Base-by-base conservation (phyloP, 1,140 invertebrate species). In the Magallana angulata region DNA sequence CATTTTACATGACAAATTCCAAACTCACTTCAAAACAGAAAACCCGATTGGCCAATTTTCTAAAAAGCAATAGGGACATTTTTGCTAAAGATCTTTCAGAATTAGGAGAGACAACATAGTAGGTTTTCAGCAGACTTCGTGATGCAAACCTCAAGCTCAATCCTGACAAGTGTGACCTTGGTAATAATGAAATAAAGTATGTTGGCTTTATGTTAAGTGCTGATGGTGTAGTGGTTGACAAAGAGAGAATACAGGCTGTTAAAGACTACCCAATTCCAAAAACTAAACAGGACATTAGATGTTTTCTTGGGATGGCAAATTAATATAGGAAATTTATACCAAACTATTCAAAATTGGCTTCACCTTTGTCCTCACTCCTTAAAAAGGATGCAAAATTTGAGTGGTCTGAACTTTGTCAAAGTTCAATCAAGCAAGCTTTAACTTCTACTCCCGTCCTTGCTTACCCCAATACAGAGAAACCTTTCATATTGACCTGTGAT, bases 91-190 rank as follows among this genome's bases (percentile, higher is more conserved):
- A 48, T 48, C 36, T 48, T 48, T 48, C 36, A 48, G 36, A 48
- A 48, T 48, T 48, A 48, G 36, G 36, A 5, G 36, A 48, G 36
- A 48, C 36, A 48, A 48, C 36, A 48, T 48, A 48, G 36, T 16
- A 88, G 36, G 88, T 91, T 12, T 91, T 91, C 86, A 14, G 83
- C 3, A 81, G 85, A 83, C 30, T 90, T 11, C 1, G 87, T 7
- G 62, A 87, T 36, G 89, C 90, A 48, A 89, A 86, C 60, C 48
- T 92, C 9, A 88, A 83, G 62, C 62, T 90, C 5, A 89, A 90
- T 57, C 89, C 91, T 24, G 84, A 18, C 12, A 91, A 92, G 88
- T 91, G 90, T 88, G 36, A 84, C 1, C 91, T 91, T 88, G 84
- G 57, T 16, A 64, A 60, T n/a, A 76, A 80, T 48, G 60, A 88